Base-by-base conservation (phyloP, 2,797 vertebrate species). In the Danio tinwini region DNA sequence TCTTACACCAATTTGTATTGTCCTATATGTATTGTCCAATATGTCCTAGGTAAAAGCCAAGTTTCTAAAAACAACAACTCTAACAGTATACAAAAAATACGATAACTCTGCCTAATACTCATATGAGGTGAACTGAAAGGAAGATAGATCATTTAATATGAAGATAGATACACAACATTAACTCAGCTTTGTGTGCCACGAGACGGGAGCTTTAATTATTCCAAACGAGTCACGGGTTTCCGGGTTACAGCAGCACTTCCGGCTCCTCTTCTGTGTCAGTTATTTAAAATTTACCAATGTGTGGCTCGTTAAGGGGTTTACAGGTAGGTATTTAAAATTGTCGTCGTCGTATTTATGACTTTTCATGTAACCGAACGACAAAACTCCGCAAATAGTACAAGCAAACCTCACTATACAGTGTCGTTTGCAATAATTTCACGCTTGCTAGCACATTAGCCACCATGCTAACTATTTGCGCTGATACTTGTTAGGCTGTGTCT, bases 211-310 rank as follows among this genome's bases (percentile, higher is more conserved):
- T 78, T 69, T 69, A 19, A 29, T 53, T 74, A 37, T 42, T 45
- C 50, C 11, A 0, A 29, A 77, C 0, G 11, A 29, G 45, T 61
- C 45, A 61, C 47, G 67, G 62, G 56, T 50, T 71, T 71, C 76
- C 67, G 67, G 67, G 47, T 78, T 53, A 78, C n/a, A 29, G n/a
- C 52, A 78, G 19, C 45, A 63, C 67, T 78, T 71, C 76, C 76
- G 37, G 67, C n/a, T 21, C 10, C 47, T 70, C 13, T 70, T 17
- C 67, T 29, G 67, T 71, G 11, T 69, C 55, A 42, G 76, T 61
- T 58, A 29, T 77, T 78, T 78, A 52, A 78, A 71, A 71, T 58
- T 29, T 42, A 29, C 47, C 13, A 71, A 78, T 52, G 67, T 78
- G 67, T 70, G 10, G 37, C 13, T 53, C 40, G 5, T 61, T 59